phyloP scores from a whole-genome alignment of 2,888 invertebrate genomes.

The Andrena minutula region DNA sequence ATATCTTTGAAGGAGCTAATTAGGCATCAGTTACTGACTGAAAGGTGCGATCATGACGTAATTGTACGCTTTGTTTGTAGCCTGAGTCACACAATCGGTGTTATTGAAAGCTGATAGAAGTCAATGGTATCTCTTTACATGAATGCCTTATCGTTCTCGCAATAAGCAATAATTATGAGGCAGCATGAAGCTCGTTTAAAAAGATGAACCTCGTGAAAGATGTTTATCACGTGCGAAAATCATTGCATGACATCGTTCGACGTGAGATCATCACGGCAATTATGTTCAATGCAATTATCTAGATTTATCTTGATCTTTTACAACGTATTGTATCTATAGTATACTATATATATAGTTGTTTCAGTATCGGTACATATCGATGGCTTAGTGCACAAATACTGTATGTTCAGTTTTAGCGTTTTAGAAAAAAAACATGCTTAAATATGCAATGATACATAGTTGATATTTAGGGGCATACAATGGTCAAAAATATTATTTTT shows the following conservation, averaged over 20 bases:
- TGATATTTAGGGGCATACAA: too few relatives aligned
- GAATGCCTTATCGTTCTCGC: background rate
- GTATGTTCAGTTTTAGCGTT: too few relatives aligned
- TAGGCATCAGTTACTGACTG: background rate
- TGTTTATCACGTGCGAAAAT: background rate
- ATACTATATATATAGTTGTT: too few relatives aligned
- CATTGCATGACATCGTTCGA: background rate
- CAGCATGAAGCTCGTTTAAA: background rate
- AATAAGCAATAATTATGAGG: background rate
- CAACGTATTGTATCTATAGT: too few relatives aligned
- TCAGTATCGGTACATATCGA: too few relatives aligned
- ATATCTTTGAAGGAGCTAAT: background rate
- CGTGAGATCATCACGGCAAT: background rate
- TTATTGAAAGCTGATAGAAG: background rate
- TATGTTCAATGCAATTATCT: background rate
- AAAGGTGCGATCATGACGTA: background rate
- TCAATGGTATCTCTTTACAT: background rate
- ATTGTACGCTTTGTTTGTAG: background rate
- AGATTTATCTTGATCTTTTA: background rate
- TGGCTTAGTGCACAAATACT: too few relatives aligned
- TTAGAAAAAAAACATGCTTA: too few relatives aligned
- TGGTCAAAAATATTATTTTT: too few relatives aligned
- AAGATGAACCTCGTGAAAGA: conserved; percentile 2
- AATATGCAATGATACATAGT: too few relatives aligned
- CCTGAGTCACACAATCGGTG: background rate